Evolutionary conservation across 2,797 vertebrate species (phyloP).

Genomic region (Miichthys miiuy): DNA sequence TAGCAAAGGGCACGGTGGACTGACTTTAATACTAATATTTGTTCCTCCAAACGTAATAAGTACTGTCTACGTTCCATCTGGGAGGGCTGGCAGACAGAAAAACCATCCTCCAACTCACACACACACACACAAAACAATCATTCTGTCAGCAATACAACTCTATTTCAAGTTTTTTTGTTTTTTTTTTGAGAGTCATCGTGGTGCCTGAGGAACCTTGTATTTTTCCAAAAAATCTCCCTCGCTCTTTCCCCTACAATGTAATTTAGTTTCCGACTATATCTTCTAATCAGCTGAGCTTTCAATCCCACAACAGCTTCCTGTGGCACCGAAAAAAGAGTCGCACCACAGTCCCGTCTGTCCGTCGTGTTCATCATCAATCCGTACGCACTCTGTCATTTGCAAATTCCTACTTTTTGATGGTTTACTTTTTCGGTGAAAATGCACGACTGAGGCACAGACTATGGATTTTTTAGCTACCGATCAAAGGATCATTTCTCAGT

Average conservation of each 20-base stretch:
- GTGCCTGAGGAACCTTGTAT: constrained; percentile 33
- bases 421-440: constrained; percentile 49
- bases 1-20: constrained; percentile 30
- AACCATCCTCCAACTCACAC: constrained; percentile 14
- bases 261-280: constrained; percentile 70
- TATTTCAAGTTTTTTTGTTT: constrained; percentile 48
- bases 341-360: constrained; percentile 45
- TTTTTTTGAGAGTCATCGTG: constrained; percentile 37
- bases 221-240: constrained; percentile 47
- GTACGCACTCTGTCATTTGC: constrained; percentile 77
- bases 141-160: constrained; percentile 61
- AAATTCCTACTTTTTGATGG: constrained; percentile 76
- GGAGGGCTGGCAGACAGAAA: constrained; percentile 33
- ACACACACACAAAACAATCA: constrained; percentile 30
- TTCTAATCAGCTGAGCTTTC: constrained; percentile 74
- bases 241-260: constrained; percentile 57
- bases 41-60: constrained; percentile 50
- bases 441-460: constrained; percentile 37
- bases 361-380: constrained; percentile 55
- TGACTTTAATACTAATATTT: constrained; percentile 62
- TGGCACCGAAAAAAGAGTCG: constrained; percentile 59
- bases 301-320: constrained; percentile 75
- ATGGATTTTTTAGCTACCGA: constrained; percentile 38
- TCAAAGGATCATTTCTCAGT: constrained; percentile 65
- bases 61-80: constrained; percentile 47